Evolutionary conservation across 2,113 vertebrate species (phyloP).

Genomic region (Canis aureus): DNA sequence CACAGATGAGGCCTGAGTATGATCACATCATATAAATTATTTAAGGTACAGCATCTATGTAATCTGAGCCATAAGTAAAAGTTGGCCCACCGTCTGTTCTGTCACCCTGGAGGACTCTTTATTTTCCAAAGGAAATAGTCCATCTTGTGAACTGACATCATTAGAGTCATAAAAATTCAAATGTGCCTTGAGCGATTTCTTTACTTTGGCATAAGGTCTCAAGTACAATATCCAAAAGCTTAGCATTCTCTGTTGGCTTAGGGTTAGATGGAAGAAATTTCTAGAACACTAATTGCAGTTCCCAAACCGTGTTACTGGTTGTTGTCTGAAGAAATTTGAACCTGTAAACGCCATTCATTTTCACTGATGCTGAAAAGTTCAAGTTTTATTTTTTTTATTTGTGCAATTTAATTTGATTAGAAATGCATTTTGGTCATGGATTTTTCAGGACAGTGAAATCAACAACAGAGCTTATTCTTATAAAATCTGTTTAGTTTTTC

Average conservation of each 20-base stretch:
- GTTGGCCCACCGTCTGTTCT: conserved; percentile 84
- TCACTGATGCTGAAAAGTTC: not conserved
- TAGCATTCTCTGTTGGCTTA: conserved; percentile 59
- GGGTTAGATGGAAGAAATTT: conserved; percentile 39
- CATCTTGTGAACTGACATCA: conserved; percentile 79
- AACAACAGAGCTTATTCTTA: not conserved
- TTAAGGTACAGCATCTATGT: conserved; percentile 85
- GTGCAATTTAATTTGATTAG: conserved; percentile 25
- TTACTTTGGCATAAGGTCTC: conserved; percentile 63
- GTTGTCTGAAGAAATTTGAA: not conserved
- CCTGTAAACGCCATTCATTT: not conserved
- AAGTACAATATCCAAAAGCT: not conserved
- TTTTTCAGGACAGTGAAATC: not conserved
- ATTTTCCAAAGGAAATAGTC: conserved; percentile 76
- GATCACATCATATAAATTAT: conserved; percentile 87
- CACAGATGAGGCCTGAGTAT: conserved; percentile 85
- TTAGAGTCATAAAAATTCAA: conserved; percentile 70
- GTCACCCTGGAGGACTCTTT: conserved; percentile 78
- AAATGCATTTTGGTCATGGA: not conserved
- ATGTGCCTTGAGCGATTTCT: conserved; percentile 59
- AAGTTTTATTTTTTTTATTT: not conserved
- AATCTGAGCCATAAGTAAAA: conserved; percentile 85
- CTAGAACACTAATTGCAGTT: conserved; percentile 8
- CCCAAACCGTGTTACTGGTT: not conserved
- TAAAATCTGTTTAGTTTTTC: not conserved